These are phyloP conservation scores for Hypsopygia costalis DNA, from an alignment of 2,888 invertebrate genomes.

Conservation along the genomic window DNA sequence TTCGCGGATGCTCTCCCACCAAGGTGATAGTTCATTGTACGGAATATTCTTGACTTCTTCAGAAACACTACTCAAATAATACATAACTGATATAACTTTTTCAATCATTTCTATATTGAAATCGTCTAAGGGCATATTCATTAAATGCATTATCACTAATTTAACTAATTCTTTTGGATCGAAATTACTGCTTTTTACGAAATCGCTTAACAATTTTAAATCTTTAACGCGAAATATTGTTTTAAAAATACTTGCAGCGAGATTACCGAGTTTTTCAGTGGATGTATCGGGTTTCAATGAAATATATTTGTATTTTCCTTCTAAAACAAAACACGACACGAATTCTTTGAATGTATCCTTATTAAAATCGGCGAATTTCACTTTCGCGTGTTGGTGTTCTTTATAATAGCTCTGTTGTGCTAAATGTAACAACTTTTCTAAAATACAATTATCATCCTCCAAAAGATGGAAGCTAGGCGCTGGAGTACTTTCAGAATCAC, in stretches of 20 bases:
- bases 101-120: constrained; percentile 82
- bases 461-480: constrained; percentile 52
- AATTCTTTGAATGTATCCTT: constrained; percentile 77
- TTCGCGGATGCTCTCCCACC: constrained; percentile 91
- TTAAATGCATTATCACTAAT: constrained; percentile 86
- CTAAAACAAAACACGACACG: constrained; percentile 75
- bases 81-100: constrained; percentile 83
- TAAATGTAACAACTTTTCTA: constrained; percentile 83
- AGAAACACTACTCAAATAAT: constrained; percentile 82
- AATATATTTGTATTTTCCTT: constrained; percentile 41
- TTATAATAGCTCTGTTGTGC: constrained; percentile 69
- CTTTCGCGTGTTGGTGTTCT: constrained; percentile 64
- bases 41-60: constrained; percentile 82
- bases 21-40: constrained; percentile 86
- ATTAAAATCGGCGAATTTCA: constrained; percentile 78
- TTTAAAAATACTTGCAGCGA: constrained; percentile 57
- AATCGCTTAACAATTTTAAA: constrained; percentile 35
- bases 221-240: constrained; percentile 67
- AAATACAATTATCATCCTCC: constrained; percentile 80
- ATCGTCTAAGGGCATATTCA: constrained; percentile 81
- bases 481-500: constrained; percentile 16
- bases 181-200: constrained; percentile 47
- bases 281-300: constrained; percentile 46
- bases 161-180: constrained; percentile 84
- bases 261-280: constrained; percentile 45